Conservation (phyloP, 2,888 invertebrate species). For the Rhogogaster chlorosoma region DNA sequence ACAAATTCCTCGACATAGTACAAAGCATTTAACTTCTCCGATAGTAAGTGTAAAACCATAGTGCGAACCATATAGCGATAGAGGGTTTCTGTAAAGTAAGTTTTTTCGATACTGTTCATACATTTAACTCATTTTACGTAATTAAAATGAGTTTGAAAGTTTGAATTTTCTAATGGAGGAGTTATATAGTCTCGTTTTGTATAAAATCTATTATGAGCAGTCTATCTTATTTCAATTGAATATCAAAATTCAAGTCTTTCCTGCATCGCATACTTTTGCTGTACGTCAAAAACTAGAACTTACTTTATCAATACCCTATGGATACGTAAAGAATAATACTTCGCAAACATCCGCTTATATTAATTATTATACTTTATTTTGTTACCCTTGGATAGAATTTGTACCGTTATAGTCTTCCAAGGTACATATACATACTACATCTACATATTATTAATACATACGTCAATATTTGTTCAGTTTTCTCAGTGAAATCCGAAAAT, state of each 20-base stretch:
- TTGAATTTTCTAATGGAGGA: not conserved
- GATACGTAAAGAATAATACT: constrained; percentile 20
- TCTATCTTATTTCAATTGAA: constrained; percentile 1
- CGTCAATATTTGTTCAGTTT: constrained; percentile 1
- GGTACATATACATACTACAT: constrained; percentile 29
- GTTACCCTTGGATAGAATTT: constrained; percentile 30
- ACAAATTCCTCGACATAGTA: constrained; percentile 78
- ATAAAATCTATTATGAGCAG: not conserved
- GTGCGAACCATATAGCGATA: constrained; percentile 57
- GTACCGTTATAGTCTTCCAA: constrained; percentile 34
- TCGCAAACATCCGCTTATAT: constrained; percentile 25
- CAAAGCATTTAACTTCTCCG: constrained; percentile 75
- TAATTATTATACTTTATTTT: not conserved
- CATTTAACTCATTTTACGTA: not conserved
- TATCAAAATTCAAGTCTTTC: not conserved
- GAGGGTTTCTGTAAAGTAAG: constrained; percentile 53
- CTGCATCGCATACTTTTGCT: not conserved
- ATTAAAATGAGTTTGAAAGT: not conserved
- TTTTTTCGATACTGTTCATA: constrained; percentile 2
- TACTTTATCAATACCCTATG: constrained; percentile 24
- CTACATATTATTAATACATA: not conserved
- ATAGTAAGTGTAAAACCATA: constrained; percentile 67
- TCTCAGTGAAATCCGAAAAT: constrained; percentile 9
- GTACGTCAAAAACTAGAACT: constrained; percentile 5
- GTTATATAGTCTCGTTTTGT: constrained; percentile 1